phyloP scores from a whole-genome alignment of 2,888 invertebrate species.

The Liopterus haemorrhoidalis region DNA sequence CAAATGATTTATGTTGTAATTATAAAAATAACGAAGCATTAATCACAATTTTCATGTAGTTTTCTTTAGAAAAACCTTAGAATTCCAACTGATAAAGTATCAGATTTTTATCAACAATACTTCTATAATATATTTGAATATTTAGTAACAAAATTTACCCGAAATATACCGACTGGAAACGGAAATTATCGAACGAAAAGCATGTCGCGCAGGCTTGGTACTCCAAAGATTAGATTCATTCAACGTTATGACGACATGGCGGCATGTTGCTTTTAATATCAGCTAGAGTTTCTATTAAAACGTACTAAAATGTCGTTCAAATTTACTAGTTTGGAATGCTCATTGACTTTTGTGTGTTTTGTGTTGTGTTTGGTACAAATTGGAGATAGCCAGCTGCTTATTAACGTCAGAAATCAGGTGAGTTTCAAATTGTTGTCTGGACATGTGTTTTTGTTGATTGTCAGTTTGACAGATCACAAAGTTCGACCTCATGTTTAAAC shows the following conservation, averaged over 20 bases:
- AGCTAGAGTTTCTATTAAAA: constrained; percentile 7
- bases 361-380: constrained; percentile 33
- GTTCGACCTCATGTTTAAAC: too few species aligned
- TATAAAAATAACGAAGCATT: too few species aligned
- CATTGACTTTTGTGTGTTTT: constrained; percentile 26
- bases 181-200: constrained; percentile 18
- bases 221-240: neutral
- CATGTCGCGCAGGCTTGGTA: constrained; percentile 13
- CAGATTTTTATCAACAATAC: too few species aligned
- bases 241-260: constrained; percentile 16
- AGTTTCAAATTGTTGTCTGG: constrained; percentile 21
- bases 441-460: too few species aligned
- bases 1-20: too few species aligned
- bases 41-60: too few species aligned
- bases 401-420: constrained; percentile 45
- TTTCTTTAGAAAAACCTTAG: too few species aligned
- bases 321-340: constrained; percentile 6
- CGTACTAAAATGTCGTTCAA: constrained; percentile 15
- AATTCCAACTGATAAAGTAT: too few species aligned
- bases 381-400: constrained; percentile 39
- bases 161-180: constrained; percentile 11
- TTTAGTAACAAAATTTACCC: neutral
- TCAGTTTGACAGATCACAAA: too few species aligned
- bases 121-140: too few species aligned
- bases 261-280: constrained; percentile 8